A percentile compares a stretch with the other conserved stretches of the same genome.
phyloP scores from a whole-genome alignment of 2,797 vertebrate species.

The Limosa lapponica region DNA sequence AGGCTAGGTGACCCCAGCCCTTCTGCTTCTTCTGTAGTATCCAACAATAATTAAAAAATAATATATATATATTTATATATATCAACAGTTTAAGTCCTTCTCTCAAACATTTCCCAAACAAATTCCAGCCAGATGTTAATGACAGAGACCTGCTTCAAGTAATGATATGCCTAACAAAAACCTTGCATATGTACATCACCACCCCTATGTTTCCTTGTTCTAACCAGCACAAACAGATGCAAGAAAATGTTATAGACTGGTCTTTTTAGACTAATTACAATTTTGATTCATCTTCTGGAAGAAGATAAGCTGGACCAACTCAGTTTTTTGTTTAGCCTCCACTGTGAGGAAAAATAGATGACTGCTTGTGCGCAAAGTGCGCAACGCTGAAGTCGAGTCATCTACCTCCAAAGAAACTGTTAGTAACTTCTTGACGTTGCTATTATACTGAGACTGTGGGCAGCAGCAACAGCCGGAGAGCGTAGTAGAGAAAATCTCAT shows the following conservation, averaged over 20 bases:
- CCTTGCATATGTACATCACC: conserved; percentile 75
- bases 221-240: conserved; percentile 72
- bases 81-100: conserved; percentile 72
- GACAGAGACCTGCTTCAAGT: conserved; percentile 71
- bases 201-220: conserved; percentile 64
- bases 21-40: conserved; percentile 75
- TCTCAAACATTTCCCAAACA: conserved; percentile 63
- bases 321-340: conserved; percentile 65
- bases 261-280: conserved; percentile 73
- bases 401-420: conserved; percentile 69
- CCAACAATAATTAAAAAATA: conserved; percentile 73
- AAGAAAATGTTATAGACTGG: conserved; percentile 50
- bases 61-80: conserved; percentile 60
- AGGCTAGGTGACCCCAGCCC: conserved; percentile 57
- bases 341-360: conserved; percentile 72
- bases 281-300: conserved; percentile 74
- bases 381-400: conserved; percentile 64
- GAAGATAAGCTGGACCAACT: conserved; percentile 70
- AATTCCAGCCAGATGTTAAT: conserved; percentile 72
- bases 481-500: conserved; percentile 68
- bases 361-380: conserved; percentile 62
- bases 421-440: conserved; percentile 76
- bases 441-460: conserved; percentile 75
- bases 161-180: conserved; percentile 73
- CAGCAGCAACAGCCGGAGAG: conserved; percentile 80